Conservation (phyloP, 2,113 vertebrate genomes). For the Macroglossus sobrinus region DNA sequence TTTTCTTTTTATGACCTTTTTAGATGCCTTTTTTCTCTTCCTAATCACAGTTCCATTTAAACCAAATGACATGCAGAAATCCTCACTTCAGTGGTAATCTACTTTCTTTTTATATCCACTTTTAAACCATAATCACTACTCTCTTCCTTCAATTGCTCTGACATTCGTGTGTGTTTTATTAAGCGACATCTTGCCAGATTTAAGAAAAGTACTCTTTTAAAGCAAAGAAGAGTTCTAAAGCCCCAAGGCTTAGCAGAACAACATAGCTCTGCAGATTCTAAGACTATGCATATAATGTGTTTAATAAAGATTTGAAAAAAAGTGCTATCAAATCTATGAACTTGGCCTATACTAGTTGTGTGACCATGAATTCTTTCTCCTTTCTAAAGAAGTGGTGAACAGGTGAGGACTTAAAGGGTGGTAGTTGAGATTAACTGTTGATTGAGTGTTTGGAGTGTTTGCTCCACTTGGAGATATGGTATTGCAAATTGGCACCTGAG, state of each 20-base stretch:
- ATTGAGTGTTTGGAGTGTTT: not conserved
- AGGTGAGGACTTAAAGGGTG: not conserved
- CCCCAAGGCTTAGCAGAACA: not conserved
- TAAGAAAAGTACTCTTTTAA: constrained; percentile 30
- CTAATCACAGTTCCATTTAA: constrained; percentile 71
- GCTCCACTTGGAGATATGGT: not conserved
- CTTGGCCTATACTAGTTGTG: not conserved
- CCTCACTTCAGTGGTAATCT: constrained; percentile 57
- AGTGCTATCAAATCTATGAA: not conserved
- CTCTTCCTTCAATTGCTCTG: constrained; percentile 57
- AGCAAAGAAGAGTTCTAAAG: not conserved
- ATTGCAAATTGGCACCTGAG: not conserved
- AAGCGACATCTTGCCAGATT: constrained; percentile 28
- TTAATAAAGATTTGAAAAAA: constrained; percentile 43
- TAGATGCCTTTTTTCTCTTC: constrained; percentile 39
- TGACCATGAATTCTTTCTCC: not conserved
- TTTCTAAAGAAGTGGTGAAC: not conserved
- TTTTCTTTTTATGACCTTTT: constrained; percentile 70
- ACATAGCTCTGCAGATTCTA: not conserved
- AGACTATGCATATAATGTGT: not conserved
- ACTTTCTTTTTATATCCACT: constrained; percentile 63
- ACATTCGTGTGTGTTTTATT: constrained; percentile 53
- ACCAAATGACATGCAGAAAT: constrained; percentile 60
- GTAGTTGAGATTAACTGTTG: not conserved
- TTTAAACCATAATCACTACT: constrained; percentile 58